Percentiles rank a stretch among this genome's conserved stretches.
Evolutionary conservation across 2,888 invertebrate genomes (phyloP).

Genomic region (Tribolium freemani): DNA sequence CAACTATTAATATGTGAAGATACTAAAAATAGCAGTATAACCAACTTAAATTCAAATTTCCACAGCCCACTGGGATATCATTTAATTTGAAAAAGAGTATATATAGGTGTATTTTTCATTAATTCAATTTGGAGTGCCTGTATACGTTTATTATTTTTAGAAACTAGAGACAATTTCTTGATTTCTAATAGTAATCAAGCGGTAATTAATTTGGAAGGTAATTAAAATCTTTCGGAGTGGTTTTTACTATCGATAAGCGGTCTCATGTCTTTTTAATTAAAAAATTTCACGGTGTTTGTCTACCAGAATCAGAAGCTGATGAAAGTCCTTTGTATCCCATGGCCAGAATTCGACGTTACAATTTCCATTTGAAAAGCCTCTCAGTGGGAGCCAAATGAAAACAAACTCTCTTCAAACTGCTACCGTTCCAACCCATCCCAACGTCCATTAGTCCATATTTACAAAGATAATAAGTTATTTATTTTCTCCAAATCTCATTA

Average conservation of each 20-base stretch:
- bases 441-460: constrained; percentile 22
- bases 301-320: constrained; percentile 4
- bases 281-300: constrained; percentile 26
- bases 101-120: too few species aligned
- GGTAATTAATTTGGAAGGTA: background rate
- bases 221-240: background rate
- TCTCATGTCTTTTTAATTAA: constrained; percentile 14
- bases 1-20: too few species aligned
- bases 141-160: too few species aligned
- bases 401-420: constrained; percentile 31
- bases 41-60: too few species aligned
- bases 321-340: constrained; percentile 6
- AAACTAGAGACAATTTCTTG: background rate
- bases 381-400: constrained; percentile 39
- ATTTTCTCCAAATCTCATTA: constrained; percentile 55
- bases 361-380: constrained; percentile 27
- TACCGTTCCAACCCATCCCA: constrained; percentile 29
- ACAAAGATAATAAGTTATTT: constrained; percentile 52
- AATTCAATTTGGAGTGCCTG: too few species aligned
- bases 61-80: too few species aligned
- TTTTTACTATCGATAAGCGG: background rate
- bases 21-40: too few species aligned
- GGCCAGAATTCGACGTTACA: constrained; percentile 16
- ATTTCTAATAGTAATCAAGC: background rate
- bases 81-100: too few species aligned